These are phyloP conservation scores for Lithobates sylvaticus DNA, from an alignment of 2,797 vertebrate genomes.

Conservation along the genomic window DNA sequence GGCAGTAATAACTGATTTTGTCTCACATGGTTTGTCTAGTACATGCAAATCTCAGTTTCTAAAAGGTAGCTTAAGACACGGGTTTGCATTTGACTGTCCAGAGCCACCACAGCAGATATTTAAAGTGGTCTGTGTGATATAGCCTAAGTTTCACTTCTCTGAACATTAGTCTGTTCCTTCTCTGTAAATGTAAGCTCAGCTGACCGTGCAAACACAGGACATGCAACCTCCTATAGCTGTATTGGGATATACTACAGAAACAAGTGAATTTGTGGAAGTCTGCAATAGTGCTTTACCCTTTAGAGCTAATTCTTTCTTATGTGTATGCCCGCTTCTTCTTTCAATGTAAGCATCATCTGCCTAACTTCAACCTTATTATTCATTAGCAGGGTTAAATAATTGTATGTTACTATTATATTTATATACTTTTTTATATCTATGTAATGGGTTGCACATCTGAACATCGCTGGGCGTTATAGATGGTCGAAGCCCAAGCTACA, in stretches of 20 bases:
- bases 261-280: background rate
- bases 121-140: conserved; percentile 50
- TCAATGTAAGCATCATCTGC: background rate
- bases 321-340: background rate
- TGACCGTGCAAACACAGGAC: conserved; percentile 38
- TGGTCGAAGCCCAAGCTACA: background rate
- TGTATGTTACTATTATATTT: background rate
- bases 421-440: no score
- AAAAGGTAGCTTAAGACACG: conserved; percentile 11
- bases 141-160: conserved; percentile 63
- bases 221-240: background rate
- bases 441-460: no score
- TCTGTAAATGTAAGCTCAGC: conserved; percentile 61
- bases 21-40: conserved; percentile 59
- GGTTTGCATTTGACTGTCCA: conserved; percentile 34
- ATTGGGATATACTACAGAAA: background rate
- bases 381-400: background rate
- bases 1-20: conserved; percentile 51
- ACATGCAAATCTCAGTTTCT: conserved; percentile 63
- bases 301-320: background rate
- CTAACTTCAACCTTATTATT: background rate
- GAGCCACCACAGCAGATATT: conserved; percentile 43
- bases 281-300: background rate
- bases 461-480: background rate
- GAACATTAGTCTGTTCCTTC: conserved; percentile 61